Conservation (phyloP, 1,140 invertebrate species). For the Hermatobates lingyangjiaoensis region DNA sequence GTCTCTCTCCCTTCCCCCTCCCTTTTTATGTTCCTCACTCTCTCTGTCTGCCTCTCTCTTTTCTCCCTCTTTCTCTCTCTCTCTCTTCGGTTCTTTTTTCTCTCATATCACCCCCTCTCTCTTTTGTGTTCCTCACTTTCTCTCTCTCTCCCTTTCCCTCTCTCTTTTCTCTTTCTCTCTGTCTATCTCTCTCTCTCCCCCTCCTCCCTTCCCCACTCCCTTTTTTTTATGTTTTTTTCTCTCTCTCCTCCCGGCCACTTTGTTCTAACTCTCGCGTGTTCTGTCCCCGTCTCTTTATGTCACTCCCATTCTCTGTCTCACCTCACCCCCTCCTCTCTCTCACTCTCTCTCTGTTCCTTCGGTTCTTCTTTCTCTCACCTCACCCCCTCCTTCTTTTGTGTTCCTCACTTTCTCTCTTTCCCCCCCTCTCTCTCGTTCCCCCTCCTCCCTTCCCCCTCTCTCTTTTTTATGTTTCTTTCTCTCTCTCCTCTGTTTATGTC, state of each 20-base stretch:
- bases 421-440: constrained; percentile 11
- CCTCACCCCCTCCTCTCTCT: not conserved
- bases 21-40: not conserved
- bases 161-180: not conserved
- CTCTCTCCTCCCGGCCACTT: not conserved
- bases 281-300: not conserved
- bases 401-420: constrained; percentile 16
- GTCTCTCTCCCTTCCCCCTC: not conserved
- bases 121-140: not conserved
- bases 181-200: not conserved
- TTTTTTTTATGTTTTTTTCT: not conserved
- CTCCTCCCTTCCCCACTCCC: not conserved
- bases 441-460: not conserved
- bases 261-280: not conserved
- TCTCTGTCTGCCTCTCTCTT: not conserved
- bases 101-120: not conserved
- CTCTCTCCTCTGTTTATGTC: constrained; percentile 8
- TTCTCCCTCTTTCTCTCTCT: not conserved
- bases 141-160: not conserved
- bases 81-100: not conserved
- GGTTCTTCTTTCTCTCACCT: constrained; percentile 14
- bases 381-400: constrained; percentile 9
- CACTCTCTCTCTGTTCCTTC: constrained; percentile 4
- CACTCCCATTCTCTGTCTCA: not conserved
- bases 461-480: not conserved